These are phyloP conservation scores for Tympanuchus pallidicinctus DNA, from an alignment of 2,113 vertebrate genomes.

Conservation along the genomic window DNA sequence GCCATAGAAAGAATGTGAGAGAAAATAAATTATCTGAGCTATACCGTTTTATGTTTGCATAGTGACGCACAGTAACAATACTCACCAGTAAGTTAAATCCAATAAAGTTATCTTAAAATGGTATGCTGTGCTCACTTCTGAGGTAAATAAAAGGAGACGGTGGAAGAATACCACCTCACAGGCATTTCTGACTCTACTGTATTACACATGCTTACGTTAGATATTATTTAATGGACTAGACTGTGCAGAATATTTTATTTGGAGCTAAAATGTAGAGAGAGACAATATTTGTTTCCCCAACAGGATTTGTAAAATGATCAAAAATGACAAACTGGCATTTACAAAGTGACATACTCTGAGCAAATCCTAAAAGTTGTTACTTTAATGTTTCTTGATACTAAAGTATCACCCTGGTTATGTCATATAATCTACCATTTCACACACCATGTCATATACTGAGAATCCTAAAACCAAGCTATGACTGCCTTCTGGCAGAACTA, in stretches of 20 bases:
- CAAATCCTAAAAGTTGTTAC: not conserved
- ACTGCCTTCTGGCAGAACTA: not conserved
- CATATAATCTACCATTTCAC: not conserved
- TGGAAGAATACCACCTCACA: not conserved
- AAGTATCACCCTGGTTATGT: not conserved
- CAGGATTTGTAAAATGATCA: not conserved
- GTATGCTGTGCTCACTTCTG: not conserved
- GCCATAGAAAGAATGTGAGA: not conserved
- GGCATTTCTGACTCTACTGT: not conserved
- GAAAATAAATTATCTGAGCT: not conserved
- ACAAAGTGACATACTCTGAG: not conserved
- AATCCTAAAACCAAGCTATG: constrained; percentile 17
- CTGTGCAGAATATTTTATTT: not conserved
- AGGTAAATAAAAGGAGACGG: not conserved
- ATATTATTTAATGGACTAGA: not conserved
- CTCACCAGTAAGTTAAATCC: not conserved
- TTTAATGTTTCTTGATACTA: not conserved
- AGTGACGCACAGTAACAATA: not conserved
- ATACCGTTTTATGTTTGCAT: not conserved
- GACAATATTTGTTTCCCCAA: not conserved
- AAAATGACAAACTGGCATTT: not conserved
- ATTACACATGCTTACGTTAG: not conserved
- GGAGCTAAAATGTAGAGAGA: not conserved
- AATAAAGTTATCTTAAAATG: not conserved
- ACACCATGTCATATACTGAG: not conserved